These are phyloP conservation scores for Serranus cabrilla DNA, from an alignment of 2,797 vertebrate genomes.

Conservation along the genomic window DNA sequence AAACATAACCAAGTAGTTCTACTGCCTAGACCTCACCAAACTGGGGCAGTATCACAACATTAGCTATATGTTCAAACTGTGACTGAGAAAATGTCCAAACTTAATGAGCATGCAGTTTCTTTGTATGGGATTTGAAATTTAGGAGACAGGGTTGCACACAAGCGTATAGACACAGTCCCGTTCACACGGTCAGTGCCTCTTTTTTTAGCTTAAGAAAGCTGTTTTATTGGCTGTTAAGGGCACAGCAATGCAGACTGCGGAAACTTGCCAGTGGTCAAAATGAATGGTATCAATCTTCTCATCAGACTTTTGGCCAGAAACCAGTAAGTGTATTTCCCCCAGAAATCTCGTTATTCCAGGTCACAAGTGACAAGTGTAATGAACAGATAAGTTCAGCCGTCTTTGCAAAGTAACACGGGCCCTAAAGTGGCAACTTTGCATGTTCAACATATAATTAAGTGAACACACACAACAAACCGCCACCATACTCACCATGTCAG, in stretches of 20 bases:
- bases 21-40: too few relatives aligned
- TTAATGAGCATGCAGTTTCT: too few relatives aligned
- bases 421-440: conserved; percentile 14
- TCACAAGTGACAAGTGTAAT: background rate
- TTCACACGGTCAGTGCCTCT: too few relatives aligned
- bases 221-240: background rate
- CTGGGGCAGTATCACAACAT: too few relatives aligned
- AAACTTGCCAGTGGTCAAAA: background rate
- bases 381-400: conserved; percentile 8
- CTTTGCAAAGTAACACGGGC: background rate
- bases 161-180: too few relatives aligned
- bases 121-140: too few relatives aligned
- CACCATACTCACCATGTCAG: conserved; percentile 92
- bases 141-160: too few relatives aligned
- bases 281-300: background rate
- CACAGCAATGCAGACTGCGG: background rate
- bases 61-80: too few relatives aligned
- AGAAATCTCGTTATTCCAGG: background rate
- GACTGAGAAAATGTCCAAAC: too few relatives aligned
- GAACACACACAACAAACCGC: conserved; percentile 29
- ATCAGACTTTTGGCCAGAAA: background rate
- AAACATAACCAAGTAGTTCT: too few relatives aligned
- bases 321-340: background rate
- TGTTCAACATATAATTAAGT: conserved; percentile 52
- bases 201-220: too few relatives aligned